Base-by-base conservation (phyloP, 2,113 vertebrate species). In the Brevimyrus niger region DNA sequence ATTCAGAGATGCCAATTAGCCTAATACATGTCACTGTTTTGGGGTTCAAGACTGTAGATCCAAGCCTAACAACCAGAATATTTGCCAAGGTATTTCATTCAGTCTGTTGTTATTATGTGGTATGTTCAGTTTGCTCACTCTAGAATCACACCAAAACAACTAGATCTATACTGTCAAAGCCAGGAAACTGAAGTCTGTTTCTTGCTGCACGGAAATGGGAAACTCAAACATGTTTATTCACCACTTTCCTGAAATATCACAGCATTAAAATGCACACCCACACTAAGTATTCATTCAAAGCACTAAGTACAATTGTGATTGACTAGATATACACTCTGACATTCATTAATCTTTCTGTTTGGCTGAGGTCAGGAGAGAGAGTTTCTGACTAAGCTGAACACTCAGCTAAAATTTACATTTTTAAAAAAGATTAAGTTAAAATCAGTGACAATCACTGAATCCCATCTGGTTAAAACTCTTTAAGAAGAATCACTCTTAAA, bases 221-320 rank as follows among this genome's bases (percentile, higher is more conserved):
- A 83, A n/a, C 19, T 21, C 35, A 84, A 44, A 4, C 10, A 10
- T 48, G 83, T 48, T 86, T 48, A 2, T 86, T 47, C 23, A 17
- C 23, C 10, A n/a, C 23, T n/a, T 85, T 48, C 23, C 21, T 44
- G 21, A 38, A 83, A 21, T 83, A 23, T 48, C 42, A 23, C 42
- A 46, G 42, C 83, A 86, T 50, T 80, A 80, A 80, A 80, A 80
- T 69, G 35, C 35, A 80, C 73, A 80, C 73, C 73, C 73, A 80
- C 73, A 80, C 73, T 80, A 80, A 80, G 35, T 42, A 42, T 80
- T 80, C 13, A 38, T 3, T 38, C 2, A 46, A 85, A 47, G 44
- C n/a, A 85, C 23, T 27, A 27, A 48, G 83, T 17, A 27, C 23
- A 50, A n/a, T 50, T 86, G 44, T 50, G 44, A 48, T 9, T 86